Base-by-base conservation (phyloP, 2,888 invertebrate genomes). In the Nemotelus pantherinus region DNA sequence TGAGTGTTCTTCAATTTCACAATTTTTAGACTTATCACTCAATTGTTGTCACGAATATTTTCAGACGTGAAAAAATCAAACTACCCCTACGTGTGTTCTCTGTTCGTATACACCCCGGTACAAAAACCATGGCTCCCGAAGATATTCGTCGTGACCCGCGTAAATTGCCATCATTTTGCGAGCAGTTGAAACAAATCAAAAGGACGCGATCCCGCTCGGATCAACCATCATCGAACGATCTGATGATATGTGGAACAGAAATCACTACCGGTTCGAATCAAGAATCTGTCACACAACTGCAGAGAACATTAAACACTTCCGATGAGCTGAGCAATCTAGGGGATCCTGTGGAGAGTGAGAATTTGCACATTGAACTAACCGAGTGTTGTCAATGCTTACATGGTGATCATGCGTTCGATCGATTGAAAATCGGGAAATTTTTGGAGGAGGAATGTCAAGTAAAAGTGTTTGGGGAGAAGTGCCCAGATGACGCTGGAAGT, bases 311-410 rank as follows among this genome's bases (percentile, higher is more conserved):
- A 25, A 25, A 25, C 25, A 25, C 25, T 25, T 25, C 25, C 25
- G 25, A 25, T 25, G 25, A 25, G 25, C 25, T 25, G 25, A 25
- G 25, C 25, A 25, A 25, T 25, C 25, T 25, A 25, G 25, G 25
- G 0, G 25, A 25, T 25, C 25, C 25, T 25, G 3, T 3, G 2
- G 44, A 53, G 6, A 72, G 47, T 3, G 43, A 47, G 7, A 71
- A 77, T 43, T 71, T 80, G 9, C 76, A 79, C 65, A 70, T 80
- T 41, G 78, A 79, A 72, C 77, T 80, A 4, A 80, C 79, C 4
- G 79, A 80, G 55, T 80, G 80, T 44, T 80, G 80, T 71, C 79
- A 80, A 41, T 80, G 80, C 71, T 72, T 77, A 70, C 53, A 77
- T 41, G 78, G 79, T 71, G 58, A 64, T 5, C 77, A 65, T 25